phyloP scores from a whole-genome alignment of 2,888 invertebrate genomes.

The Lasioglossum lativentre region DNA sequence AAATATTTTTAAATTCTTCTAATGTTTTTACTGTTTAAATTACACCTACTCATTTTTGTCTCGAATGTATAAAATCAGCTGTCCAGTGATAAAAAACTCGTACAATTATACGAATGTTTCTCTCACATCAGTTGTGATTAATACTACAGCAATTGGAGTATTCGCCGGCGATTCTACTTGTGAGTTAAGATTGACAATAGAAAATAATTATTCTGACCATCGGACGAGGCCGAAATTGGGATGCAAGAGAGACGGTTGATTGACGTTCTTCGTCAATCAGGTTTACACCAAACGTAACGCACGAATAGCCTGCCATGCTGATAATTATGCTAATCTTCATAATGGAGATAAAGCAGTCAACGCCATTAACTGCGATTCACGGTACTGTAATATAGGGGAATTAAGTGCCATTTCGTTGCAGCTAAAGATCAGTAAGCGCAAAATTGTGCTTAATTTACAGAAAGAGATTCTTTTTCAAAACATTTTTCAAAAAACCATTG shows the following conservation, averaged over 20 bases:
- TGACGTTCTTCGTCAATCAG: conserved; percentile 38
- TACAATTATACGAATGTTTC: background rate
- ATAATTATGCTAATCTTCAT: conserved; percentile 63
- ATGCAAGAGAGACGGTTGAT: conserved; percentile 36
- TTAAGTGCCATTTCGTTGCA: conserved; percentile 11
- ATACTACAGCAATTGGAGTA: background rate
- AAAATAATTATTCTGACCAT: background rate
- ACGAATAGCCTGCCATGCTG: conserved; percentile 29
- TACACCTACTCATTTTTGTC: too few relatives aligned
- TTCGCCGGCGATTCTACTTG: background rate
- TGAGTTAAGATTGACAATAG: background rate
- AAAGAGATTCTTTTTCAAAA: background rate
- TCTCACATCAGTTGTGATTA: background rate
- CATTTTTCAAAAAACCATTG: background rate
- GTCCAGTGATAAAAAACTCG: background rate
- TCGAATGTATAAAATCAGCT: too few relatives aligned
- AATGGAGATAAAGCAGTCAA: conserved; percentile 59
- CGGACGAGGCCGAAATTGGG: background rate
- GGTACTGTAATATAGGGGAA: conserved; percentile 27
- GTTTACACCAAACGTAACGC: conserved; percentile 48
- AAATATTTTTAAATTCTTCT: too few relatives aligned
- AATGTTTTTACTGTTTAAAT: too few relatives aligned
- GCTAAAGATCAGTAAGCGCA: background rate
- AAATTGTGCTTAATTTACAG: background rate
- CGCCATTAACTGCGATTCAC: conserved; percentile 43